Conservation (phyloP, 2,797 vertebrate genomes). For the Sparus aurata region DNA sequence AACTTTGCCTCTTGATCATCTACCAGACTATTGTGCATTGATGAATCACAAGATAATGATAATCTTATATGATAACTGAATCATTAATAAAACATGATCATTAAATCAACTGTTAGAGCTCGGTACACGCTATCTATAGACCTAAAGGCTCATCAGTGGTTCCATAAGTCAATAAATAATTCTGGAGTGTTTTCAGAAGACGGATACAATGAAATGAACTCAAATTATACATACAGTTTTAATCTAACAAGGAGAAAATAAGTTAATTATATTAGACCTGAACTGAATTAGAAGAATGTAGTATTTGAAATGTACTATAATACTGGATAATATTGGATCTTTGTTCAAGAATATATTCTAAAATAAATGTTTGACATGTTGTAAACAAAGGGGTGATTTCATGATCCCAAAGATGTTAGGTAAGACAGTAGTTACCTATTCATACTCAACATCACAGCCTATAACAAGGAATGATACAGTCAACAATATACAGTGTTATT, state of each 20-base stretch:
- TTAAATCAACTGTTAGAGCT: background rate
- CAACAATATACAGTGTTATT: too few species aligned
- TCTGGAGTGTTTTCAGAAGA: background rate
- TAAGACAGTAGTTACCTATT: too few species aligned
- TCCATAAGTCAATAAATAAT: constrained; percentile 1
- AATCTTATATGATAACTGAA: background rate
- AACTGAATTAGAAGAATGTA: background rate
- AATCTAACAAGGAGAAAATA: too few species aligned
- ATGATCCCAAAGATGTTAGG: too few species aligned
- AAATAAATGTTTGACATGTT: background rate
- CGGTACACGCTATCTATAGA: background rate
- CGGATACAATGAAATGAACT: background rate
- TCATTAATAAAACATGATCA: background rate
- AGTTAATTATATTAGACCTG: too few species aligned
- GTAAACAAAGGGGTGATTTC: too few species aligned
- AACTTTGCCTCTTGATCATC: constrained; percentile 13
- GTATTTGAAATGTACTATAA: too few species aligned
- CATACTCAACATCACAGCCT: too few species aligned
- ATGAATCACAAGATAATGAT: constrained; percentile 3
- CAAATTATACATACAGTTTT: background rate
- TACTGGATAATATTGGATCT: too few species aligned
- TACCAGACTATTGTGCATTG: background rate
- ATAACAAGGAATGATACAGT: too few species aligned
- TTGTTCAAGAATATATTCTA: background rate
- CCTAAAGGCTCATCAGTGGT: background rate